Evolutionary conservation across 2,797 vertebrate genomes (phyloP).

Genomic region (Spondyliosoma cantharus): DNA sequence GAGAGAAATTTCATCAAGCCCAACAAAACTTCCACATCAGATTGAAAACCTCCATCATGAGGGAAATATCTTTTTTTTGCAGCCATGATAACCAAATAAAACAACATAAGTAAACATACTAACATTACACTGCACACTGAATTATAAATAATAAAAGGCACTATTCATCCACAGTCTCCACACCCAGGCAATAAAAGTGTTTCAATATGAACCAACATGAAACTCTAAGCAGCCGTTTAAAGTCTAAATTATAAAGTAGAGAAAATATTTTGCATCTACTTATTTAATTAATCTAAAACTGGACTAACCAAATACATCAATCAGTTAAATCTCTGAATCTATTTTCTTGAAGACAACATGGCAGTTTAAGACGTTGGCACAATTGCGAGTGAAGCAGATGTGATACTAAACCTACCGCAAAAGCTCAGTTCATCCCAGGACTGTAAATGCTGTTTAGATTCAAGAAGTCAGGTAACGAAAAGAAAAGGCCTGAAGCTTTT

Average conservation of each 20-base stretch:
- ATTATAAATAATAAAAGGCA: constrained; percentile 53
- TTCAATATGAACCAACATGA: constrained; percentile 42
- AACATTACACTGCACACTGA: constrained; percentile 5
- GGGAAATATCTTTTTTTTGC: neutral
- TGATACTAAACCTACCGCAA: neutral
- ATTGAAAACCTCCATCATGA: neutral
- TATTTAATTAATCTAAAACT: constrained; percentile 5
- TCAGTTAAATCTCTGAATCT: neutral
- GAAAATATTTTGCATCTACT: constrained; percentile 5
- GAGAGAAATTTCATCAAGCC: neutral
- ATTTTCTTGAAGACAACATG: neutral
- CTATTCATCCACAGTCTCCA: neutral
- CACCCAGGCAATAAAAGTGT: constrained; percentile 5
- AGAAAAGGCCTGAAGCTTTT: neutral
- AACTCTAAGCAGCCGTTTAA: constrained; percentile 13
- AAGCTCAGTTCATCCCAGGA: constrained; percentile 14
- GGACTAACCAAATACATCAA: neutral
- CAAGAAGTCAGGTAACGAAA: neutral
- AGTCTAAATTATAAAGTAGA: constrained; percentile 10
- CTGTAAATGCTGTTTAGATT: constrained; percentile 13
- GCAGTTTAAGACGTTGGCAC: constrained; percentile 30
- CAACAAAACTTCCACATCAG: neutral
- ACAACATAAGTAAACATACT: neutral
- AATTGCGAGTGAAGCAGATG: neutral
- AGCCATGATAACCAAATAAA: constrained; percentile 21